A percentile compares a stretch with the other conserved stretches of the same genome.
These are phyloP conservation scores for Boleophthalmus pectinirostris DNA, from an alignment of 2,113 vertebrate species.

Conservation along the genomic window DNA sequence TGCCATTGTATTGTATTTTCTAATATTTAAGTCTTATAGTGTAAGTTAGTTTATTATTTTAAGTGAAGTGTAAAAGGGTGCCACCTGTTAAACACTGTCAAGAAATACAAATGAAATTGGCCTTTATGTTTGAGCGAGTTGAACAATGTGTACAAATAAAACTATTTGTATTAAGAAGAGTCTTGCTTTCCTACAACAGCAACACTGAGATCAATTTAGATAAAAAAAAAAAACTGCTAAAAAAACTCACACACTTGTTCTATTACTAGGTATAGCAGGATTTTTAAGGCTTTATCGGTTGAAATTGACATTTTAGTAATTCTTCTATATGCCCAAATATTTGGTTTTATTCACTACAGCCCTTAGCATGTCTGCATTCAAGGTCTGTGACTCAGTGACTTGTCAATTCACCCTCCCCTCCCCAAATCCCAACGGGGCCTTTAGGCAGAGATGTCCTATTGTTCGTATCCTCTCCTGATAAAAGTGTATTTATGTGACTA, in stretches of 20 bases:
- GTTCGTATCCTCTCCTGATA: neutral
- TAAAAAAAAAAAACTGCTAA: neutral
- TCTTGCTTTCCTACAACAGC: constrained; percentile 47
- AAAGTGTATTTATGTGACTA: neutral
- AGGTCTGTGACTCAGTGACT: neutral
- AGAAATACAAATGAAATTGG: constrained; percentile 60
- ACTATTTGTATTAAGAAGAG: constrained; percentile 76
- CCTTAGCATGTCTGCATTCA: neutral
- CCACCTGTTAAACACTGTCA: constrained; percentile 70
- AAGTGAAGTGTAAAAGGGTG: constrained; percentile 60
- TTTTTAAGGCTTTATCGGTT: neutral
- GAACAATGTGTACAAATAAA: constrained; percentile 79
- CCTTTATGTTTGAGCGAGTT: constrained; percentile 71
- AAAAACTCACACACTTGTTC: too few relatives aligned
- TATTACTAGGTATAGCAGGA: too few relatives aligned
- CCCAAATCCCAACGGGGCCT: neutral
- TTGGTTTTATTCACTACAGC: neutral
- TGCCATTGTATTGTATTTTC: constrained; percentile 75
- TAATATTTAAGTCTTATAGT: constrained; percentile 76
- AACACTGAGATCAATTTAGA: neutral
- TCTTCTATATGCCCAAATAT: neutral
- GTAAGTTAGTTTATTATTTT: constrained; percentile 71
- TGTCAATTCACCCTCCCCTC: neutral
- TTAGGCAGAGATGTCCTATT: neutral
- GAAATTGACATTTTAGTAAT: too few relatives aligned